These are phyloP conservation scores for Mesorhabditis belari DNA, from an alignment of 2,888 invertebrate genomes.

Conservation along the genomic window DNA sequence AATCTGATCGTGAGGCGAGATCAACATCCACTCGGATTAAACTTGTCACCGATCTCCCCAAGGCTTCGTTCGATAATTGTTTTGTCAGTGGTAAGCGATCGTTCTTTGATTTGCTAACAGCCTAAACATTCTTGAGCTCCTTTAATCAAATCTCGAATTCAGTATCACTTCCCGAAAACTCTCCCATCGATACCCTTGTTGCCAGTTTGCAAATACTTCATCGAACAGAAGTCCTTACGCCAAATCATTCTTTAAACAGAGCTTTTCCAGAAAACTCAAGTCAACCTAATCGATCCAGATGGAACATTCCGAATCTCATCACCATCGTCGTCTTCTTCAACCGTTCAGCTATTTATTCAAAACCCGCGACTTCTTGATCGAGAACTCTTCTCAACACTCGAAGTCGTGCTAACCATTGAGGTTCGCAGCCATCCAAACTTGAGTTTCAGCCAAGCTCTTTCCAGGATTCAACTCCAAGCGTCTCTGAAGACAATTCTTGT, in stretches of 20 bases:
- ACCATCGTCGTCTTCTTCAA: conserved; percentile 2
- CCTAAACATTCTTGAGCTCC: too few species aligned
- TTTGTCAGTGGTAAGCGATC: neutral
- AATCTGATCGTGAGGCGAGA: neutral
- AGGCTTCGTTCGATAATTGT: neutral
- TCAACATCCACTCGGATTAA: neutral
- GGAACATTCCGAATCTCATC: conserved; percentile 15
- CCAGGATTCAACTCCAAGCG: neutral
- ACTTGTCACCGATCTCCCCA: neutral
- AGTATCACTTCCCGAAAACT: conserved; percentile 16
- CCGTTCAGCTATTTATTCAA: conserved; percentile 5
- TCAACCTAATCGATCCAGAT: conserved; percentile 25
- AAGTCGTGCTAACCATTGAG: conserved; percentile 22
- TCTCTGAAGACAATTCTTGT: conserved; percentile 6
- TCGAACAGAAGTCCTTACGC: neutral
- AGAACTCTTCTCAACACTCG: conserved; percentile 25
- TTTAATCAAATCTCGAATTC: neutral
- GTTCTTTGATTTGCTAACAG: too few species aligned
- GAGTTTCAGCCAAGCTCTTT: neutral
- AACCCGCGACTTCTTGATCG: conserved; percentile 22
- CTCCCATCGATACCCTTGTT: conserved; percentile 15
- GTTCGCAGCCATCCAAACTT: neutral
- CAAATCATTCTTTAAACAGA: neutral
- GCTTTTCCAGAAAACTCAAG: conserved; percentile 11
- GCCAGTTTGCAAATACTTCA: neutral